Base-by-base conservation (phyloP, 2,888 invertebrate species). In the Drosophila falleni region DNA sequence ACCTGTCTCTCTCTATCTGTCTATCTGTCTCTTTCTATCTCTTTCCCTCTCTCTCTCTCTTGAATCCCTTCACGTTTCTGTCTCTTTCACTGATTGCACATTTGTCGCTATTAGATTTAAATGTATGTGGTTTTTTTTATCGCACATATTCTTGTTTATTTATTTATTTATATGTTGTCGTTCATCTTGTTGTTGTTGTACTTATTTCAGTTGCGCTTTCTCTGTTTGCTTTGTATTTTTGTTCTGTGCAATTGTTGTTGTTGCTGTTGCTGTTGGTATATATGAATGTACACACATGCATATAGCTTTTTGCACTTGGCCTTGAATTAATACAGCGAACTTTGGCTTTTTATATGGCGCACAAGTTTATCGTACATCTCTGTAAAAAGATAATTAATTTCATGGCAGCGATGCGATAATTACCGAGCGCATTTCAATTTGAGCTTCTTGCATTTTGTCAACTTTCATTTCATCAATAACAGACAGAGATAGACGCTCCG, bases 291-390 rank as follows among this genome's bases (percentile, higher is more conserved):
- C 29, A 6, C 54, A 8, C 53, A 6, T 63, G 55, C 63, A 47
- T 65, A 15, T 62, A 56, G 76, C 69, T 71, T 72, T 78, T 70
- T 79, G 89, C 81, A 81, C 80, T 81, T 91, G 91, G 90, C 91
- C 91, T 91, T 91, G 91, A 91, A 91, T 87, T 79, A 87, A 91
- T 89, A 77, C 91, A 90, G 83, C 85, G 91, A 91, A 90, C 91
- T 91, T 91, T 91, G 90, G 87, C 90, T 90, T 89, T 90, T 85
- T 60, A 61, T 74, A 46, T 68, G 68, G 79, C 75, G 78, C 72
- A 64, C 69, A 76, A 78, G 82, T 90, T 88, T 89, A 88, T 88
- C 88, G 90, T 90, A 59, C 90, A 90, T 86, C 85, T 81, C 71
- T 83, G 81, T 84, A 89, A 89, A 88, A 74, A 89, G 84, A 84